Evolutionary conservation across 1,140 invertebrate genomes (phyloP).

Genomic region (Macrobrachium nipponense): DNA sequence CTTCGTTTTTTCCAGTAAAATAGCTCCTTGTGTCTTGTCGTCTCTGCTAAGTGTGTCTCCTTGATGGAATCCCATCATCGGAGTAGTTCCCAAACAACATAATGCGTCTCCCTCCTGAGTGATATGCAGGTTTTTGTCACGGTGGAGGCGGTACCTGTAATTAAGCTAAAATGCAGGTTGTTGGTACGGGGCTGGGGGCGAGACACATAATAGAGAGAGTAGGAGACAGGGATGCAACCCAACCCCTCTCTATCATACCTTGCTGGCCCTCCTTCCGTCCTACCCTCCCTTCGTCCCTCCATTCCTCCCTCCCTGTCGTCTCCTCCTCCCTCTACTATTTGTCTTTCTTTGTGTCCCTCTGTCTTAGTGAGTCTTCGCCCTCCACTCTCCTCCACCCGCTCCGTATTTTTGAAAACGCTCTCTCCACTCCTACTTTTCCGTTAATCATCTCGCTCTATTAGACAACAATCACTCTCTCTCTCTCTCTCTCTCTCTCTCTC

Average conservation of each 20-base stretch:
- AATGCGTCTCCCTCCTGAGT: too few species aligned
- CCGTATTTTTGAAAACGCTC: background rate
- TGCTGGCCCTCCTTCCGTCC: background rate
- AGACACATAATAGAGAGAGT: too few species aligned
- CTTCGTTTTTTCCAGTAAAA: too few species aligned
- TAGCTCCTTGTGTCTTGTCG: too few species aligned
- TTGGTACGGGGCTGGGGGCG: too few species aligned
- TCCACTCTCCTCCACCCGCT: background rate
- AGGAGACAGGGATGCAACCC: background rate
- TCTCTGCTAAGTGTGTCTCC: too few species aligned
- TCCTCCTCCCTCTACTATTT: background rate
- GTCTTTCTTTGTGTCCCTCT: background rate
- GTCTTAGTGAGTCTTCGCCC: background rate
- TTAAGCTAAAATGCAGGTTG: too few species aligned
- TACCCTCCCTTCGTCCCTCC: background rate
- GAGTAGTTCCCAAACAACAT: too few species aligned
- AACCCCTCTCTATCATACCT: background rate
- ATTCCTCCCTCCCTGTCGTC: background rate
- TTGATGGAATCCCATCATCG: too few species aligned
- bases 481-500: background rate
- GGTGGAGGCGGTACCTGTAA: too few species aligned
- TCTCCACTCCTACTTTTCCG: background rate
- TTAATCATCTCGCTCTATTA: background rate
- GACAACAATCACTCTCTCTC: background rate
- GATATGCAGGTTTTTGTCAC: too few species aligned